Evolutionary conservation across 2,113 vertebrate genomes (phyloP).

Genomic region (Anolis carolinensis): DNA sequence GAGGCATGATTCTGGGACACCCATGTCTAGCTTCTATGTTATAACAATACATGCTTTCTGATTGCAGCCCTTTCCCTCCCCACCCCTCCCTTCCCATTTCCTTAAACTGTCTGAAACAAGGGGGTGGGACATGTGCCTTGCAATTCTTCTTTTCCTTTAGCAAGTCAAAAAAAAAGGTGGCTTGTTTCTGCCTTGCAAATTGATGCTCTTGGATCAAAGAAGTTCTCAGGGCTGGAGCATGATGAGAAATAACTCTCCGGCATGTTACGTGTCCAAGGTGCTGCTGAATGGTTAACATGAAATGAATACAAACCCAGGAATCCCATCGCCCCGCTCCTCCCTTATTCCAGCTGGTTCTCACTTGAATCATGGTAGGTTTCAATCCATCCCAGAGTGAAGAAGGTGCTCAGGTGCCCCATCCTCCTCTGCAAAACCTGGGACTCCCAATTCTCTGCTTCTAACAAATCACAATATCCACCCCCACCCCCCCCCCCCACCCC

Average conservation of each 20-base stretch:
- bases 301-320: not conserved
- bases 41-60: conserved; percentile 28
- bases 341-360: not conserved
- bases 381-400: not conserved
- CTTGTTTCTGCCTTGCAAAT: conserved; percentile 15
- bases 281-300: conserved; percentile 8
- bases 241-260: conserved; percentile 13
- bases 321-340: not conserved
- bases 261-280: conserved; percentile 9
- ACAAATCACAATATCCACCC: not conserved
- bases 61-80: conserved; percentile 26
- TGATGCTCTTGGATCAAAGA: conserved; percentile 11
- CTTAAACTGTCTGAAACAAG: conserved; percentile 7
- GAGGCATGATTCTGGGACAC: not conserved
- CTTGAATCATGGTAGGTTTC: not conserved
- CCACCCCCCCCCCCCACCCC: no score
- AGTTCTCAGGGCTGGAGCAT: conserved; percentile 23
- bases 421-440: not conserved
- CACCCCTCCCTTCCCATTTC: not conserved
- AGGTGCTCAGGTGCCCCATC: not conserved
- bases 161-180: not conserved
- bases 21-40: conserved; percentile 33
- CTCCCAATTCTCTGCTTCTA: not conserved
- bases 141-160: conserved; percentile 28
- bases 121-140: conserved; percentile 21